phyloP scores from a whole-genome alignment of 1,140 invertebrate species.

The Drosophila bocki region DNA sequence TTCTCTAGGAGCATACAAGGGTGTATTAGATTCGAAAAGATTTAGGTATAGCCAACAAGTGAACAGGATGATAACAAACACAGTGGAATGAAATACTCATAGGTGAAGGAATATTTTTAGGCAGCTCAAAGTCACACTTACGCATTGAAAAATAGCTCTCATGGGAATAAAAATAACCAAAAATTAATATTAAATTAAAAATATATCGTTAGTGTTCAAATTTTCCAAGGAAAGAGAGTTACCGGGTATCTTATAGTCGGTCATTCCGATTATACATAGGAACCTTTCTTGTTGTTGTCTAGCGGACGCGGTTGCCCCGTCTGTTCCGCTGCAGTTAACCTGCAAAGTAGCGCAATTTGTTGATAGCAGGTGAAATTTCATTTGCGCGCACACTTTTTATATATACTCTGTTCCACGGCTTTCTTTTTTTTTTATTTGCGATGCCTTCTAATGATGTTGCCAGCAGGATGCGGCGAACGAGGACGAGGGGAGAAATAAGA shows the following conservation, averaged over 20 bases:
- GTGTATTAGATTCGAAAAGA: constrained; percentile 4
- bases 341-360: constrained; percentile 83
- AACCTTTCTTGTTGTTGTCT: constrained; percentile 29
- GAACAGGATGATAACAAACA: not conserved
- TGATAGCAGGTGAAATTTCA: constrained; percentile 82
- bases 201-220: not conserved
- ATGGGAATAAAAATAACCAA: not conserved
- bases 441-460: constrained; percentile 70
- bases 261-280: not conserved
- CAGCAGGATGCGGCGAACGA: constrained; percentile 7
- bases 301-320: constrained; percentile 45
- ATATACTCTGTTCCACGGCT: constrained; percentile 51
- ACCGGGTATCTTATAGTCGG: constrained; percentile 12
- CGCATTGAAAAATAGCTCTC: not conserved
- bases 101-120: not conserved
- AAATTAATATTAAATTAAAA: not conserved
- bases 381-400: constrained; percentile 63
- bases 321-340: constrained; percentile 80
- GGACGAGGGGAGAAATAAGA: constrained; percentile 20
- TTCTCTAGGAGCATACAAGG: not conserved
- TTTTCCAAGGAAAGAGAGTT: not conserved
- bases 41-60: not conserved
- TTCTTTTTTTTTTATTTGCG: constrained; percentile 36
- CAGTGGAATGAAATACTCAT: not conserved
- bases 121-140: not conserved